phyloP scores from a whole-genome alignment of 2,888 invertebrate species.

The Patella depressa region DNA sequence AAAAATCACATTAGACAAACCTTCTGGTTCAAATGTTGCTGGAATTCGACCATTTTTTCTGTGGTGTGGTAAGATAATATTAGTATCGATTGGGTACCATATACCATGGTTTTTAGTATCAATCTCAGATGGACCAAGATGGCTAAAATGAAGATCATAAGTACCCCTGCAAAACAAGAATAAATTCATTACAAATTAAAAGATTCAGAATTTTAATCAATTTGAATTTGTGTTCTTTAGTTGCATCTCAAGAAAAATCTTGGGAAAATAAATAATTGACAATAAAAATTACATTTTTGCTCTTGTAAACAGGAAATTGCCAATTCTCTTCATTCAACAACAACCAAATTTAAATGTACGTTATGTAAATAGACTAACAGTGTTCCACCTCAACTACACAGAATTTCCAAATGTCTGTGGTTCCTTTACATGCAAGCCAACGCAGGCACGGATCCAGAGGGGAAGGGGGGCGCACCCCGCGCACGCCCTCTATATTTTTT shows the following conservation, averaged over 20 bases:
- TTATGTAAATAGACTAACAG: no score
- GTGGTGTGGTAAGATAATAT: slow-evolving; percentile 50
- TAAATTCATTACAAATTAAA: neutral
- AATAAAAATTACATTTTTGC: no score
- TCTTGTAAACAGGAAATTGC: no score
- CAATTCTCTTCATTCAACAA: no score
- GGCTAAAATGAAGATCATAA: slow-evolving; percentile 52
- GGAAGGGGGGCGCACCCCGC: no score
- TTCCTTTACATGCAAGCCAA: no score
- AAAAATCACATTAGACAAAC: slow-evolving; percentile 25
- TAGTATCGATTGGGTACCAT: slow-evolving; percentile 62
- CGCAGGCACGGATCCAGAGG: no score
- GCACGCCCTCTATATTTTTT: no score
- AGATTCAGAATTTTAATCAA: neutral
- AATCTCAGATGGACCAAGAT: slow-evolving; percentile 9
- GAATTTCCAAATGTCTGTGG: no score
- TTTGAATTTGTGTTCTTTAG: no score
- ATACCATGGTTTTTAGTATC: slow-evolving; percentile 29
- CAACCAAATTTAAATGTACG: no score
- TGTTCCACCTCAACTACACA: no score
- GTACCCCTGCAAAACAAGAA: slow-evolving; percentile 41
- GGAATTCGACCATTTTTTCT: slow-evolving; percentile 50
- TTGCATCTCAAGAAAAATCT: neutral
- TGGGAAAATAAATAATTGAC: neutral
- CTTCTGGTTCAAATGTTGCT: slow-evolving; percentile 58